Percentiles rank a stretch among this genome's conserved stretches.
These are phyloP conservation scores for Choreutis nemorana DNA, from an alignment of 2,888 invertebrate species.

Conservation along the genomic window DNA sequence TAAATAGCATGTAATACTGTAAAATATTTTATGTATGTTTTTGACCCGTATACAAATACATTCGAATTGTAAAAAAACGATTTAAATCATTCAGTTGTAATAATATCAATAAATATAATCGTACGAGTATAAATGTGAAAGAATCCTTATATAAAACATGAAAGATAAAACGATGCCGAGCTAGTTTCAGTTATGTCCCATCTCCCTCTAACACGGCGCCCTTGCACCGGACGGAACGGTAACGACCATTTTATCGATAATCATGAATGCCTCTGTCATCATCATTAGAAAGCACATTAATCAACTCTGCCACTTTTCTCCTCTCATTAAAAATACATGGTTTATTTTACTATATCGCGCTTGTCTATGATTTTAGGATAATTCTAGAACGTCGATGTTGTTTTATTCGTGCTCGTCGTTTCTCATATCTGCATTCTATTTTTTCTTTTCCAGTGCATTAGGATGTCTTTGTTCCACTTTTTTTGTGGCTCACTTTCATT, in stretches of 20 bases:
- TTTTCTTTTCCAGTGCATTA: too few relatives aligned
- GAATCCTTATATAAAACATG: conserved; percentile 48
- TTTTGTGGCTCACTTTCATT: conserved; percentile 30
- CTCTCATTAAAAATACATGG: conserved; percentile 33
- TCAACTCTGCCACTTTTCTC: conserved; percentile 54
- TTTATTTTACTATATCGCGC: conserved; percentile 41
- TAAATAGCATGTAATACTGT: conserved; percentile 55
- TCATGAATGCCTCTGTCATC: conserved; percentile 65
- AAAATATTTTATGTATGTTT: conserved; percentile 58
- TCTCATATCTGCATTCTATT: too few relatives aligned
- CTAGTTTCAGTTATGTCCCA: conserved; percentile 46
- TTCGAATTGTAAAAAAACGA: conserved; percentile 53
- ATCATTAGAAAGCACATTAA: conserved; percentile 58
- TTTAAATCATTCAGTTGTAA: conserved; percentile 56
- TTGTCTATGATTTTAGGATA: conserved; percentile 40
- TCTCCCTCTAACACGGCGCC: conserved; percentile 51
- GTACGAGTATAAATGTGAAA: conserved; percentile 67
- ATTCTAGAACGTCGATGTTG: conserved; percentile 22
- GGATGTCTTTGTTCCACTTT: too few relatives aligned
- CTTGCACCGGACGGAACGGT: conserved; percentile 60
- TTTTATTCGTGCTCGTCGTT: conserved; percentile 29
- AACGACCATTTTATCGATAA: conserved; percentile 62
- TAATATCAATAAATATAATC: conserved; percentile 47
- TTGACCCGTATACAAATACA: conserved; percentile 66
- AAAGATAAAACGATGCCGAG: conserved; percentile 42